Conservation (phyloP, 2,797 vertebrate species). For the Lemur catta region DNA sequence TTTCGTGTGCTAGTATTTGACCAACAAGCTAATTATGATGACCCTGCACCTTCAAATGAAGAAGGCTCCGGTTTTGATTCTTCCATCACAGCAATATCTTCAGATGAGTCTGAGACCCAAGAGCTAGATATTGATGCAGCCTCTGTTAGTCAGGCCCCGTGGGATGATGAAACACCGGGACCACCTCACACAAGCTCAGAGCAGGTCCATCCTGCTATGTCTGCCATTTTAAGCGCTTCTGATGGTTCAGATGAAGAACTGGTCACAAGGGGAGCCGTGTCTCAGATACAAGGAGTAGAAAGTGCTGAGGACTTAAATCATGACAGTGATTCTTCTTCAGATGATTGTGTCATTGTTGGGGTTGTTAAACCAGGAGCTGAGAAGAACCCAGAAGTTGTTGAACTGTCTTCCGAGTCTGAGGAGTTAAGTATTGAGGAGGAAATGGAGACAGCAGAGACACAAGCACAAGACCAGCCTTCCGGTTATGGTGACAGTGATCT, state of each 20-base stretch:
- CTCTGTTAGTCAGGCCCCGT: constrained; percentile 85
- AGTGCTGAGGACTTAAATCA: constrained; percentile 73
- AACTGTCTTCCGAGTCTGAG: constrained; percentile 93
- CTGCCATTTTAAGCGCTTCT: constrained; percentile 85
- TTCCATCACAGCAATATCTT: constrained; percentile 94
- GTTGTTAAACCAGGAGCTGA: constrained; percentile 92
- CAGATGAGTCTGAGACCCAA: constrained; percentile 85
- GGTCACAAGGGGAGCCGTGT: constrained; percentile 56
- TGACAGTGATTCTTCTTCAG: constrained; percentile 82
- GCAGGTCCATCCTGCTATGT: constrained; percentile 75
- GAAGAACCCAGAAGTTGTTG: constrained; percentile 94
- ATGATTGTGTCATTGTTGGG: constrained; percentile 93
- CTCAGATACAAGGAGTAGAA: constrained; percentile 69
- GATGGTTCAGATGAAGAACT: constrained; percentile 88
- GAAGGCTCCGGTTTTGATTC: constrained; percentile 91
- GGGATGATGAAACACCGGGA: constrained; percentile 97
- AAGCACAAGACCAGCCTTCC: constrained; percentile 86
- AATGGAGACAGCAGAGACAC: constrained; percentile 79
- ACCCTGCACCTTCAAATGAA: no score
- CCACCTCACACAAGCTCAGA: constrained; percentile 94
- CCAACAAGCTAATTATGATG: no score
- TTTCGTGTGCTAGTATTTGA: no score
- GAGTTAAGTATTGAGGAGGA: constrained; percentile 85
- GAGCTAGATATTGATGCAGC: constrained; percentile 81
- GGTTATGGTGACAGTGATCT: constrained; percentile 83